Conservation (phyloP, 2,888 invertebrate genomes). For the Hoplodrina ambigua region DNA sequence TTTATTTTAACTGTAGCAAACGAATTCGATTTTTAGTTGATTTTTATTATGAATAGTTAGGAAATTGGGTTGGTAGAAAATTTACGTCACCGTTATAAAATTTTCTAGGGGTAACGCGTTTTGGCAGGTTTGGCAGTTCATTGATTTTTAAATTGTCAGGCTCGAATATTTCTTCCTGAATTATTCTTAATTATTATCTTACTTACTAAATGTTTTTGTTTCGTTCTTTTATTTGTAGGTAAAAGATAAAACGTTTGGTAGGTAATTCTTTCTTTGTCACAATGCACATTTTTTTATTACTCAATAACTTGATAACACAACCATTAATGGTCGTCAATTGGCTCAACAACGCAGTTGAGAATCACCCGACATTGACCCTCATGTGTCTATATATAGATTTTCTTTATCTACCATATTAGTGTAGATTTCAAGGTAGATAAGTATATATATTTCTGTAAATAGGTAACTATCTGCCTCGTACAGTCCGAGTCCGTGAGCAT, state of each 20-base stretch:
- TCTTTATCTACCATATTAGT: constrained; percentile 53
- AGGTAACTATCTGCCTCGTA: background rate
- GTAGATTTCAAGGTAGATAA: constrained; percentile 34
- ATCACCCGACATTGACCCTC: constrained; percentile 69
- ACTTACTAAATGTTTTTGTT: background rate
- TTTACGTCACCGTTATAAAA: no score
- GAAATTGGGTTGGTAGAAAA: no score
- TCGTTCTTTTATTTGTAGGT: no score
- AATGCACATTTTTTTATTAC: background rate
- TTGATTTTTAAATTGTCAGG: no score
- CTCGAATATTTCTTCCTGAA: background rate
- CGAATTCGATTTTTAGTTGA: no score
- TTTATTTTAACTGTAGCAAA: no score
- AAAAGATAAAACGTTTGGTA: no score
- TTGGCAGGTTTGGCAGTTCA: no score
- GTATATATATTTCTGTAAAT: constrained; percentile 1
- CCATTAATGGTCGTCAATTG: constrained; percentile 62
- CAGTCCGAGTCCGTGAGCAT: no score
- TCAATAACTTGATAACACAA: constrained; percentile 21
- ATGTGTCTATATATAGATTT: constrained; percentile 69
- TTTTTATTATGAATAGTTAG: no score
- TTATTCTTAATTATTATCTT: no score
- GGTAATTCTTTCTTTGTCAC: background rate
- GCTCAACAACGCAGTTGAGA: constrained; percentile 56
- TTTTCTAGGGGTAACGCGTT: no score